These are phyloP conservation scores for Euphydryas editha DNA, from an alignment of 2,888 invertebrate species.

Conservation along the genomic window DNA sequence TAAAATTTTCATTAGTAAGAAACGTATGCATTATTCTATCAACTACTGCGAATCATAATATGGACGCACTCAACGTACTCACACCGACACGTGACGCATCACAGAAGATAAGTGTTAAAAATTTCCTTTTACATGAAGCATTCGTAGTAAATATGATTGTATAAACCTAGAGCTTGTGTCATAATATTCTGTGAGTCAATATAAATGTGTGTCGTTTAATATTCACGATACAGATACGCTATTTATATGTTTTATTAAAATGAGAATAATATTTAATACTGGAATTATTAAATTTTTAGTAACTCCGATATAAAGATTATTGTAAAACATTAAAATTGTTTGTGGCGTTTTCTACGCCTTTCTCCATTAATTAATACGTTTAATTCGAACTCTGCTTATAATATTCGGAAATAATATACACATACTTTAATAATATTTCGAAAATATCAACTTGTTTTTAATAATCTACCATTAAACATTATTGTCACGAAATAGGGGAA, in stretches of 20 bases:
- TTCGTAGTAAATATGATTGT: conserved; percentile 22
- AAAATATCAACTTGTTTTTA: no score
- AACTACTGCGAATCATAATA: background rate
- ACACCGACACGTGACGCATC: conserved; percentile 19
- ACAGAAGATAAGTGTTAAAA: conserved; percentile 28
- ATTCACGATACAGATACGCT: background rate
- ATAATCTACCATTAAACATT: no score
- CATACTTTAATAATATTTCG: no score
- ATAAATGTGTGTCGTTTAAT: background rate
- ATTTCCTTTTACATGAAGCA: conserved; percentile 31
- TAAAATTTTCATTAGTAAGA: conserved; percentile 1
- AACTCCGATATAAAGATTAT: no score
- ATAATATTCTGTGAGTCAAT: conserved; percentile 31
- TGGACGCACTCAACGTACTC: conserved; percentile 18
- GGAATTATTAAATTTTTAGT: no score
- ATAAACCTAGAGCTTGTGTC: conserved; percentile 23
- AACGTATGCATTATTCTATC: background rate
- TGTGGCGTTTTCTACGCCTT: no score
- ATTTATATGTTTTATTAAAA: no score
- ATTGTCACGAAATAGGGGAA: no score
- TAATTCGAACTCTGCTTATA: no score
- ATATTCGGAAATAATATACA: no score
- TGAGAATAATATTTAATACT: background rate
- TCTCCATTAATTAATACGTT: no score
- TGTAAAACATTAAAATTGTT: background rate